phyloP scores from a whole-genome alignment of 2,888 invertebrate genomes.

The Tineola bisselliella region DNA sequence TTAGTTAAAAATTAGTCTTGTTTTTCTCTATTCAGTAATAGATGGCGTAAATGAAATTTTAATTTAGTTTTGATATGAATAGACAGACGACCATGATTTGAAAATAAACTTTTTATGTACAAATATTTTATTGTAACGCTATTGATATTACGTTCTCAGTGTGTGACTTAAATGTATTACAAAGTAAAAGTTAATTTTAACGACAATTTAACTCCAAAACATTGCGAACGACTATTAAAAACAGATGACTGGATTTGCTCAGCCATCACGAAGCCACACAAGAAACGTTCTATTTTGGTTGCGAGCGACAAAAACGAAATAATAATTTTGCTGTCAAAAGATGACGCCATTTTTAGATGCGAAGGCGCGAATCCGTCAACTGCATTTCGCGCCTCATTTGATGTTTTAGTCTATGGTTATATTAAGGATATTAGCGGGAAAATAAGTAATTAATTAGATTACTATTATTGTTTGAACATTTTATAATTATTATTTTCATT shows the following conservation, averaged over 20 bases:
- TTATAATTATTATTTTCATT: no score
- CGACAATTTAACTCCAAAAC: neutral
- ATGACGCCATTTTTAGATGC: slow-evolving; percentile 38
- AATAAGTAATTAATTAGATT: no score
- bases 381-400: slow-evolving; percentile 51
- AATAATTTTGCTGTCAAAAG: slow-evolving; percentile 21
- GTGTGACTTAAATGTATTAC: neutral
- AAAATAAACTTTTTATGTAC: no score
- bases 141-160: no score
- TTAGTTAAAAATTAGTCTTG: neutral
- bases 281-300: neutral
- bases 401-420: slow-evolving; percentile 21
- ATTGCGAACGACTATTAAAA: neutral
- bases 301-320: neutral
- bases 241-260: neutral
- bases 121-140: no score
- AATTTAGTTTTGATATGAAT: slow-evolving; percentile 14
- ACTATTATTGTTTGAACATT: no score
- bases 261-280: neutral
- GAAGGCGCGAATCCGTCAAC: slow-evolving; percentile 41
- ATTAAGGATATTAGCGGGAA: neutral
- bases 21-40: slow-evolving; percentile 15
- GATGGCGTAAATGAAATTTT: slow-evolving; percentile 16
- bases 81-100: neutral
- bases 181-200: neutral